Conservation (phyloP, 2,888 invertebrate genomes). For the Crematogaster levior region DNA sequence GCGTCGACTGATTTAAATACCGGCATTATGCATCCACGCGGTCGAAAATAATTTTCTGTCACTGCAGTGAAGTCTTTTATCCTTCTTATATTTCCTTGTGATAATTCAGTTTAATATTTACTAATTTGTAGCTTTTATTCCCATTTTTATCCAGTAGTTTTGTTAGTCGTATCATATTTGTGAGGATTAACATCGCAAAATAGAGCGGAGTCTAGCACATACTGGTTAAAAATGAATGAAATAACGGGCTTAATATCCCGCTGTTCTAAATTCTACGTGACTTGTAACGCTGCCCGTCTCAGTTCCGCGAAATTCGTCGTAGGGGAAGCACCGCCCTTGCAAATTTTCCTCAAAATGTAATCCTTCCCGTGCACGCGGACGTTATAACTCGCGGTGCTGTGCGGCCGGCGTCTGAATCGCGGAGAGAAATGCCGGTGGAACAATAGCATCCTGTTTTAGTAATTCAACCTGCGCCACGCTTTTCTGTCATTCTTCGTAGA, state of each 20-base stretch:
- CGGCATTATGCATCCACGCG: background rate
- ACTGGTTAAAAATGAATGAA: constrained; percentile 37
- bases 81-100: too few relatives aligned
- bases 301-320: constrained; percentile 49
- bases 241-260: constrained; percentile 42
- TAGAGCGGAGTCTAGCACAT: background rate
- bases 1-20: constrained; percentile 11
- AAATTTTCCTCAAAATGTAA: constrained; percentile 56
- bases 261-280: constrained; percentile 44
- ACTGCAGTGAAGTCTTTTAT: background rate
- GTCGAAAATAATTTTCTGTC: background rate
- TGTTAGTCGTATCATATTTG: background rate
- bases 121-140: background rate
- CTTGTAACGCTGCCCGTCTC: constrained; percentile 44
- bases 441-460: constrained; percentile 56
- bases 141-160: background rate
- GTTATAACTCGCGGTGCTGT: constrained; percentile 54
- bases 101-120: background rate
- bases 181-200: constrained; percentile 23
- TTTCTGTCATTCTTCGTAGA: constrained; percentile 52
- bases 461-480: constrained; percentile 56
- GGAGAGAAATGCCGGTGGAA: constrained; percentile 46
- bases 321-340: constrained; percentile 45
- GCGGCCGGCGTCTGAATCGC: constrained; percentile 54
- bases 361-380: constrained; percentile 44